Percentiles rank a stretch among this genome's conserved stretches.
Evolutionary conservation across 2,797 vertebrate species (phyloP).

Genomic region (Hippopotamyrus pictus): DNA sequence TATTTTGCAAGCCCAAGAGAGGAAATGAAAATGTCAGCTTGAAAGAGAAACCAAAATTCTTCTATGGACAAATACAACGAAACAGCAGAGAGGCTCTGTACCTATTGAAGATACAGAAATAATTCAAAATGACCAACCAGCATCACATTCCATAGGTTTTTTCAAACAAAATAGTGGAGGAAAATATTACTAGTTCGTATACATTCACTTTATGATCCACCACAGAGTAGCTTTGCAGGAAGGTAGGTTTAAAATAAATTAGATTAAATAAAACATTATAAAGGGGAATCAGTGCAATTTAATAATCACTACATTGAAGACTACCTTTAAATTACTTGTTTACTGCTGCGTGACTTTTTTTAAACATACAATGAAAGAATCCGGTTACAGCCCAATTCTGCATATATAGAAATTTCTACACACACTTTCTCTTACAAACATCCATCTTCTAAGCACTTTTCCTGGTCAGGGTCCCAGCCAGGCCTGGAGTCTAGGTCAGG

Average conservation of each 20-base stretch:
- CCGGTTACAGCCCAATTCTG: neutral
- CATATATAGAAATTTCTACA: neutral
- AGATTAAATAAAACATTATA: neutral
- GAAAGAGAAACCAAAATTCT: neutral
- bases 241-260: neutral
- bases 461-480: neutral
- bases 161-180: neutral
- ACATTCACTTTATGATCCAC: neutral
- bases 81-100: neutral
- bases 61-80: neutral
- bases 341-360: neutral
- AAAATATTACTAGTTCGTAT: neutral
- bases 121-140: neutral
- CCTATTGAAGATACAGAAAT: neutral
- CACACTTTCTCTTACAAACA: neutral
- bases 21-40: neutral
- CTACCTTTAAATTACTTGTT: neutral
- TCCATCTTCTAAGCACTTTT: neutral
- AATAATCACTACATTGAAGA: neutral
- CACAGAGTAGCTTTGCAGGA: neutral
- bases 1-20: neutral
- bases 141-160: neutral
- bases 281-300: neutral
- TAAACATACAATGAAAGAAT: neutral
- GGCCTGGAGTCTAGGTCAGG: neutral